A percentile compares a stretch with the other conserved stretches of the same genome.
Evolutionary conservation across 1,140 invertebrate species (phyloP).

Genomic region (Nebria ingens): DNA sequence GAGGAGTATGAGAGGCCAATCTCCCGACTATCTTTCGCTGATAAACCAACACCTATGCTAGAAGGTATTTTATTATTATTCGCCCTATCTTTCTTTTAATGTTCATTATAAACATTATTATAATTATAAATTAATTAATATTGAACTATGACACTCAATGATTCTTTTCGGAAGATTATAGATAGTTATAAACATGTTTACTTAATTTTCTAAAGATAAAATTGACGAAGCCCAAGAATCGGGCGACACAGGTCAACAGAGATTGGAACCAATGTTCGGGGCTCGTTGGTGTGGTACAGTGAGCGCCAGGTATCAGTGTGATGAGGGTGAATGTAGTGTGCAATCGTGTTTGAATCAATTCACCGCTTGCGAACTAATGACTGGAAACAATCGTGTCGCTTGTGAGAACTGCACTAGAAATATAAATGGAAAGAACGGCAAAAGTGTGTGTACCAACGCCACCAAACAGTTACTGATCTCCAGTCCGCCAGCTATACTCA

Average conservation of each 20-base stretch:
- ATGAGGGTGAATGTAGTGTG: conserved; percentile 70
- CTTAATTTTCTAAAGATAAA: background rate
- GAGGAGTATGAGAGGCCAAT: conserved; percentile 39
- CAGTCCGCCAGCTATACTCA: conserved; percentile 83
- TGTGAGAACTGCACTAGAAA: conserved; percentile 80
- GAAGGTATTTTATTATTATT: background rate
- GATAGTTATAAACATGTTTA: too few species aligned
- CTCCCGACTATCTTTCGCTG: conserved; percentile 38
- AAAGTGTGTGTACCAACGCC: conserved; percentile 79
- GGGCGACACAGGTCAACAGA: background rate
- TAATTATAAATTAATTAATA: too few species aligned
- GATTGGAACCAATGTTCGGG: background rate
- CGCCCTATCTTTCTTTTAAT: too few species aligned
- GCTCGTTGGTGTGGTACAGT: conserved; percentile 39
- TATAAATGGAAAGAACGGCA: conserved; percentile 49
- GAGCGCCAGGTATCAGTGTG: conserved; percentile 53
- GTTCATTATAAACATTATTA: too few species aligned
- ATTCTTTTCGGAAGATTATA: too few species aligned
- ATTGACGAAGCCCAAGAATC: background rate
- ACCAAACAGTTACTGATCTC: conserved; percentile 87
- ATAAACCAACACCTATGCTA: background rate
- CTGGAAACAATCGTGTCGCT: conserved; percentile 82
- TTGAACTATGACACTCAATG: too few species aligned
- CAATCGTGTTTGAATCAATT: conserved; percentile 86
- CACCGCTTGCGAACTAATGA: conserved; percentile 77